Evolutionary conservation across 2,888 invertebrate genomes (phyloP), one percentile per base, ranked within the genome.

Genomic region (Caenorhabditis drosophilae): DNA sequence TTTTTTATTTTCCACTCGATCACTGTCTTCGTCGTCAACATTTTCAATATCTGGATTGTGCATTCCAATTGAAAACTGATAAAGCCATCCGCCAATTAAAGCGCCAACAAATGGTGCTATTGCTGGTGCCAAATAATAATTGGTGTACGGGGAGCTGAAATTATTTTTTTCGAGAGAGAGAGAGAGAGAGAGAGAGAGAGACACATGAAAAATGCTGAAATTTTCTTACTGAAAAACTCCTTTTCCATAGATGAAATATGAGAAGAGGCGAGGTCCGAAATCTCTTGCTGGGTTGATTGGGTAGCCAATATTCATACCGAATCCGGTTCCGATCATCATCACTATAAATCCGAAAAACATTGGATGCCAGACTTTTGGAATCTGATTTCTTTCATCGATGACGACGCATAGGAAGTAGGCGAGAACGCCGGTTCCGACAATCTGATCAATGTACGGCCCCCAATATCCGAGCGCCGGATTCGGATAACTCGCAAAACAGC

Each of bases 181-280:
- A 38, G 20, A 36, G 15, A 6, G 9, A 48, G 16, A n/a, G n/a
- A n/a, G n/a, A n/a, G n/a, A n/a, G n/a, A 11, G 15, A 23, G 26
- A 16, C 15, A 42, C 15, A 15, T 47, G 40, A 47, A 35, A 4
- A 16, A 2, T 16, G 11, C 9, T 9, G 23, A 36, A 61, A 52
- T 40, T 77, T 71, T n/a, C n/a, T n/a, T n/a, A n/a, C n/a, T 56
- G 68, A 55, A 80, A 77, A 7, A 73, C 78, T n/a, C 67, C 75
- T n/a, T 54, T 49, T 16, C 80, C 80, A 54, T 81, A 79, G 23
- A 77, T 61, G 49, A 78, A 66, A 31, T 62, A 62, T 12, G 75
- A 67, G 70, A 80, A 81, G 31, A 81, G 62, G 16, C 81, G 67
- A 6, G 80, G 80, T 27, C 80, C 81, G 46, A 81, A 60, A 55